These are phyloP conservation scores for Xenops minutus DNA, from an alignment of 2,797 vertebrate species.

Conservation along the genomic window DNA sequence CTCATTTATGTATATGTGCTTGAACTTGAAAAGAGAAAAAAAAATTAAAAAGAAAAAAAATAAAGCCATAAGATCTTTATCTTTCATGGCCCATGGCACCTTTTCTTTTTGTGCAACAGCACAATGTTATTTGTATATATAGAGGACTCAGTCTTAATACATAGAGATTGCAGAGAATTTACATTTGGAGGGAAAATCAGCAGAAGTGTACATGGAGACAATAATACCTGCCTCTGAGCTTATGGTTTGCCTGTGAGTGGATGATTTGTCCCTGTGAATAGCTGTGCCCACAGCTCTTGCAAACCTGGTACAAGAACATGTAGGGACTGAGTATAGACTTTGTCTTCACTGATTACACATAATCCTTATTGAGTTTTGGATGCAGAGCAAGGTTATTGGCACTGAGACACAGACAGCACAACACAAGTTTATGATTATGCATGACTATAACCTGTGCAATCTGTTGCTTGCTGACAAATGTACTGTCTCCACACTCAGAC, in stretches of 20 bases:
- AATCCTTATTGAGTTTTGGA: neutral
- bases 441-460: neutral
- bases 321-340: neutral
- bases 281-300: neutral
- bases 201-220: neutral
- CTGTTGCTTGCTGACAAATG: neutral
- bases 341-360: neutral
- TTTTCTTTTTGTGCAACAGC: neutral
- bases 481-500: neutral
- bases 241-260: neutral
- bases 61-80: neutral
- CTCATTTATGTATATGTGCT: neutral
- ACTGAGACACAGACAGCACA: neutral
- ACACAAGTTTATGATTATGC: neutral
- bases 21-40: neutral
- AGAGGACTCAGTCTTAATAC: neutral
- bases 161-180: neutral
- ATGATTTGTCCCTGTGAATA: neutral
- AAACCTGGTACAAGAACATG: neutral
- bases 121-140: neutral
- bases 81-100: rapidly evolving
- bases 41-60: neutral
- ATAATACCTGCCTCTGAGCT: neutral
- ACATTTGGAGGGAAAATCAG: neutral
- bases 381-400: neutral